A percentile compares a stretch with the other conserved stretches of the same genome.
Conservation (phyloP, 2,113 vertebrate species). For the Saguinus imperator region DNA sequence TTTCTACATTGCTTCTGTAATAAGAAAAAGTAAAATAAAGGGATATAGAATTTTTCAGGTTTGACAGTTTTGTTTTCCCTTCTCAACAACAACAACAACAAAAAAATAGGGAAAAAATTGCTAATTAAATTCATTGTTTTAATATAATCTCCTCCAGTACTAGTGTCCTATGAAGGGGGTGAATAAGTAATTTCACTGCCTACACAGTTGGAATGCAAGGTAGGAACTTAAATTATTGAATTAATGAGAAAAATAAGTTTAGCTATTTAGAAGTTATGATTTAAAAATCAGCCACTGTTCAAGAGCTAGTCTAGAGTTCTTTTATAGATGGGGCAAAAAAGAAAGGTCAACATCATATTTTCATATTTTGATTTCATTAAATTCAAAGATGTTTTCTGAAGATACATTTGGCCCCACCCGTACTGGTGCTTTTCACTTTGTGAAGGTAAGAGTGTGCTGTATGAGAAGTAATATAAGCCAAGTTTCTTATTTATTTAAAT, state of each 20-base stretch:
- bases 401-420: not conserved
- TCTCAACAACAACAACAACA: no score
- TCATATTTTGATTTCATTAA: not conserved
- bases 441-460: not conserved
- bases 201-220: not conserved
- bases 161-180: not conserved
- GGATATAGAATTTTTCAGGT: no score
- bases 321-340: not conserved
- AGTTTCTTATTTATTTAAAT: conserved; percentile 1
- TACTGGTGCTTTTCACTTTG: not conserved
- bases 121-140: not conserved
- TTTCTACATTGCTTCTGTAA: no score
- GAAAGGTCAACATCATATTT: not conserved
- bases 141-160: not conserved
- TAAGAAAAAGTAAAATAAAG: no score
- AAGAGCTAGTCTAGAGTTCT: not conserved
- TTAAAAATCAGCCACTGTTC: not conserved
- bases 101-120: no score
- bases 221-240: not conserved
- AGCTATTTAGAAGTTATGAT: not conserved
- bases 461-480: not conserved
- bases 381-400: not conserved
- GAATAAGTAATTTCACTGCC: not conserved
- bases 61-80: no score
- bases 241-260: not conserved